A percentile compares a stretch with the other conserved stretches of the same genome.
phyloP scores from a whole-genome alignment of 2,888 invertebrate species.

The Dimorphilus gyrociliatus region DNA sequence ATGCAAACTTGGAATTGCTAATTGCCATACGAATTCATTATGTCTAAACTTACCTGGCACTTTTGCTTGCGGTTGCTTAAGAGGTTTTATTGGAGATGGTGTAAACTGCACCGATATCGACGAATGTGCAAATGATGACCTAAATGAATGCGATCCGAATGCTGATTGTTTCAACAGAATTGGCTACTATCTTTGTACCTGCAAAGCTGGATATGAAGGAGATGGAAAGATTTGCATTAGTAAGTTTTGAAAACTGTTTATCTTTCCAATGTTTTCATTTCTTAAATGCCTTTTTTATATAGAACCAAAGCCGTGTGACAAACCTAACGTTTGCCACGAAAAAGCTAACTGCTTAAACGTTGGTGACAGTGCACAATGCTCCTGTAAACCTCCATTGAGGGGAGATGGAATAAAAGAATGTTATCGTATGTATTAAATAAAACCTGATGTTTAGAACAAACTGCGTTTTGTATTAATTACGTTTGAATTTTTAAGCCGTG shows the following conservation, averaged over 20 bases:
- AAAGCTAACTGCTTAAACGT: constrained; percentile 5
- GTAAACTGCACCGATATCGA: not conserved
- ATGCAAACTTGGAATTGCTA: too few species aligned
- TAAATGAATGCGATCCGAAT: constrained; percentile 1
- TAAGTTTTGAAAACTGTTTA: constrained; percentile 1
- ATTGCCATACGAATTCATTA: too few species aligned
- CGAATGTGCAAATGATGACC: constrained; percentile 2
- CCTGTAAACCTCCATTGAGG: constrained; percentile 2
- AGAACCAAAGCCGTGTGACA: constrained; percentile 7
- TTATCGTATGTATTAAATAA: not conserved
- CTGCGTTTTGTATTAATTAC: not conserved
- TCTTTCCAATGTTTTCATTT: not conserved
- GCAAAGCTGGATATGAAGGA: not conserved
- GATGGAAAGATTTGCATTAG: not conserved
- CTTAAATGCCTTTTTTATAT: too few species aligned
- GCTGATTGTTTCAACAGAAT: constrained; percentile 1
- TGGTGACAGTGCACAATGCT: not conserved
- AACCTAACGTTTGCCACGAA: constrained; percentile 5
- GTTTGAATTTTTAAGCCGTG: constrained; percentile 1
- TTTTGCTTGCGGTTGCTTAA: too few species aligned
- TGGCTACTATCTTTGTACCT: not conserved
- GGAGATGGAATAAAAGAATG: constrained; percentile 4
- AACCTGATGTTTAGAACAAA: not conserved
- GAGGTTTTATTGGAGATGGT: constrained; percentile 3
- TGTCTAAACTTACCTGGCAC: too few species aligned